A percentile compares a stretch with the other conserved stretches of the same genome.
Conservation (phyloP, 2,797 vertebrate species). For the Todus mexicanus region DNA sequence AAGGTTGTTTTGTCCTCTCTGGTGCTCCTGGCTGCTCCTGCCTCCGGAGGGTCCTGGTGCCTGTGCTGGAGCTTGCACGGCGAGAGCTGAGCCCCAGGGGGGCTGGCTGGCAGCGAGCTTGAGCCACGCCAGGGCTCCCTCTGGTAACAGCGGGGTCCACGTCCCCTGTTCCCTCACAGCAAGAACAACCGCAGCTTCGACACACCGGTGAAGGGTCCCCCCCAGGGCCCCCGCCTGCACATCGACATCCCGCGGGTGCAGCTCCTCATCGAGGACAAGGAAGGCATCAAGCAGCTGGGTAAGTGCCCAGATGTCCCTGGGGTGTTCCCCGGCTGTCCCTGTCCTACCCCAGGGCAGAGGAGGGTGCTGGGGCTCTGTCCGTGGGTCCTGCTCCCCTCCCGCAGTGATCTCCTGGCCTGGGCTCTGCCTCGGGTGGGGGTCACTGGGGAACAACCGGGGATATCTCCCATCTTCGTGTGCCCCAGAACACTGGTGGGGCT, state of each 20-base stretch:
- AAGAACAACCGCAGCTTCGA: slow-evolving; percentile 99
- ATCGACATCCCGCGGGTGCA: slow-evolving; percentile 98
- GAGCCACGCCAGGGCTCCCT: background rate
- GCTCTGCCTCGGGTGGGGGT: background rate
- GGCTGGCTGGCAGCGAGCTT: background rate
- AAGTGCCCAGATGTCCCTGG: slow-evolving; percentile 12
- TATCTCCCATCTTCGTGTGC: fast-evolving
- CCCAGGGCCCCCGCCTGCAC: slow-evolving; percentile 95
- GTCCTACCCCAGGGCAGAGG: background rate
- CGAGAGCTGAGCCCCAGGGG: background rate
- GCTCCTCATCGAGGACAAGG: slow-evolving; percentile 98
- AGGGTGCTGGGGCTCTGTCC: background rate
- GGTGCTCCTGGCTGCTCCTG: background rate
- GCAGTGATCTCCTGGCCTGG: fast-evolving
- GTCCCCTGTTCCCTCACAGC: slow-evolving; percentile 74
- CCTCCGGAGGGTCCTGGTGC: background rate
- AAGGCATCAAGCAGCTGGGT: slow-evolving; percentile 98
- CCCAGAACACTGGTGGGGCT: background rate
- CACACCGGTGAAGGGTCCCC: slow-evolving; percentile 97
- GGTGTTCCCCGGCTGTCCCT: background rate
- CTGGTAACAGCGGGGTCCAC: background rate
- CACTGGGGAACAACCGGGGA: background rate
- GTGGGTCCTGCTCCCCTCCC: background rate
- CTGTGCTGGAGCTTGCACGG: background rate
- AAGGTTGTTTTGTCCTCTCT: background rate